Evolutionary conservation across 2,113 vertebrate species (phyloP).

Genomic region (Albula glossodonta): DNA sequence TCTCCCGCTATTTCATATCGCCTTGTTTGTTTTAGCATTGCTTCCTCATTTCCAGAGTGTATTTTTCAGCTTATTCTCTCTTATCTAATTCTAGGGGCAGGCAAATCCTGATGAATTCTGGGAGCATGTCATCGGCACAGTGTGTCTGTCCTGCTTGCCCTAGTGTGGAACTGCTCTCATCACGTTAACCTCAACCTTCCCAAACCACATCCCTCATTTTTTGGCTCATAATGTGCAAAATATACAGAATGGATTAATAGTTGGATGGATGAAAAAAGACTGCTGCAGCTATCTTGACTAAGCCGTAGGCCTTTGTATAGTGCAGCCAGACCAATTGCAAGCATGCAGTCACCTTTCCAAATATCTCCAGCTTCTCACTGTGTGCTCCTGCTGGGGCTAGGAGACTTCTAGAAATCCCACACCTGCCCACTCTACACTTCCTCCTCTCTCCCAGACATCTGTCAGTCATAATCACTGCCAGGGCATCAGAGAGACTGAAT

Average conservation of each 20-base stretch:
- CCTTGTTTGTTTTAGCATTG: constrained; percentile 1
- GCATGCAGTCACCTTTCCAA: background rate
- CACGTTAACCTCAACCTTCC: background rate
- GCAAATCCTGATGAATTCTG: background rate
- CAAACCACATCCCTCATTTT: background rate
- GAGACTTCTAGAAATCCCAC: background rate
- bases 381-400: background rate
- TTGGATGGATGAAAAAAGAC: too few species aligned
- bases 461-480: background rate
- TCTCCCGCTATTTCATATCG: background rate
- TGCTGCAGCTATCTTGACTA: background rate
- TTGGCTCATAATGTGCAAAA: background rate
- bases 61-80: constrained; percentile 3
- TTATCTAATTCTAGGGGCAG: background rate
- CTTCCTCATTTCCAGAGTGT: constrained; percentile 11
- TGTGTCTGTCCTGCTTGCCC: background rate
- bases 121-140: background rate
- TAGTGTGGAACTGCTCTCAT: background rate
- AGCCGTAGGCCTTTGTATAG: background rate
- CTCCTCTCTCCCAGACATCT: constrained; percentile 1
- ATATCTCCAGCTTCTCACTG: background rate
- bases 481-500: background rate
- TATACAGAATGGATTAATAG: too few species aligned
- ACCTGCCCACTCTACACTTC: background rate
- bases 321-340: background rate